Evolutionary conservation across 2,797 vertebrate genomes (phyloP).

Genomic region (Crenuchus spilurus): DNA sequence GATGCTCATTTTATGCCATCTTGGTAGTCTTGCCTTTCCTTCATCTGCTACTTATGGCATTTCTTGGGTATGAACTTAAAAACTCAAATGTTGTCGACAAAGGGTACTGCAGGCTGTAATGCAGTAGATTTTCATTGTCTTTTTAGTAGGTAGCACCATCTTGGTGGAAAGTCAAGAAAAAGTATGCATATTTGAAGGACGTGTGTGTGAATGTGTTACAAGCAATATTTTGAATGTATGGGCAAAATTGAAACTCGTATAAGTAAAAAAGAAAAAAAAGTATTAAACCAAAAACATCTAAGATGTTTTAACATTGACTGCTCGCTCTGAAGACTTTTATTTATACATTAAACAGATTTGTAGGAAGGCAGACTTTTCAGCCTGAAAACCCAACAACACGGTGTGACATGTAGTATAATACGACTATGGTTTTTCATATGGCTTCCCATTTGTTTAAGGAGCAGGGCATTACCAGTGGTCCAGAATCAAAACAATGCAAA

Average conservation of each 20-base stretch:
- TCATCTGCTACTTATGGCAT: background rate
- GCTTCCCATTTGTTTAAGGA: background rate
- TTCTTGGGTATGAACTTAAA: background rate
- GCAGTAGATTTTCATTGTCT: background rate
- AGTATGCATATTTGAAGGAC: background rate
- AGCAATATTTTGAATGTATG: conserved; percentile 25
- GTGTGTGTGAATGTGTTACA: conserved; percentile 1
- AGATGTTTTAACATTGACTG: too few relatives aligned
- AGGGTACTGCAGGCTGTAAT: background rate
- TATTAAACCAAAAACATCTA: background rate
- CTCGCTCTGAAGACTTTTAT: too few relatives aligned
- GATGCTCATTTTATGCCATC: conserved; percentile 10
- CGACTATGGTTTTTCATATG: too few relatives aligned
- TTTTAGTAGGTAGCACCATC: background rate
- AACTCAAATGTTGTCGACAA: background rate
- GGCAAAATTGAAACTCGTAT: background rate
- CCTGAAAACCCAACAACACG: too few relatives aligned
- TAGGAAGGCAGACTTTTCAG: too few relatives aligned
- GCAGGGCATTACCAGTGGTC: background rate
- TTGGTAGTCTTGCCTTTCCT: background rate
- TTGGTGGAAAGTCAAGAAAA: background rate
- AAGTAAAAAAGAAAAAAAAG: background rate
- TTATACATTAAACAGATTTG: too few relatives aligned
- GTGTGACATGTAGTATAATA: too few relatives aligned
- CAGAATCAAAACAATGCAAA: conserved; percentile 11